These are phyloP conservation scores for Aphaenogaster ashmeadi DNA, from an alignment of 1,140 invertebrate genomes.

Conservation along the genomic window DNA sequence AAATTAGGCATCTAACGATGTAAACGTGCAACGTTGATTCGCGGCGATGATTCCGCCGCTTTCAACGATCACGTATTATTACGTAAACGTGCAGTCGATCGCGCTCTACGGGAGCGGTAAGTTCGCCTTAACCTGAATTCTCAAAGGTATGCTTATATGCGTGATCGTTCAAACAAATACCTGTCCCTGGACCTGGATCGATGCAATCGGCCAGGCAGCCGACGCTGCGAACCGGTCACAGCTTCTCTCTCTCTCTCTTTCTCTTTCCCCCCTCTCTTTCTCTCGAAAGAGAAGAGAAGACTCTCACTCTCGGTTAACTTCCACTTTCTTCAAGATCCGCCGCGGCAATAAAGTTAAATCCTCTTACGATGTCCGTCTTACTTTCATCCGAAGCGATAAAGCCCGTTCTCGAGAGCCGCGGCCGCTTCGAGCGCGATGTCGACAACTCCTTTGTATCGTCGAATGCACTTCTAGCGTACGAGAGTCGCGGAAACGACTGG, in stretches of 20 bases:
- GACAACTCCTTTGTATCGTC: conserved; percentile 29
- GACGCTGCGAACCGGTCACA: conserved; percentile 8
- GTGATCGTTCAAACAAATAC: conserved; percentile 15
- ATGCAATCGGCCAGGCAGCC: neutral
- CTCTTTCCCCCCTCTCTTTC: neutral
- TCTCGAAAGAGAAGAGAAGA: conserved; percentile 49
- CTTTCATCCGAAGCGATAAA: conserved; percentile 32
- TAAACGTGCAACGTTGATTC: conserved; percentile 23
- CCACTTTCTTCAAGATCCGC: conserved; percentile 80
- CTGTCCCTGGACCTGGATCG: conserved; percentile 15
- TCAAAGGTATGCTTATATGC: conserved; percentile 1
- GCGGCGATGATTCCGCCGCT: conserved; percentile 4
- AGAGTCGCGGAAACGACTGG: conserved; percentile 19
- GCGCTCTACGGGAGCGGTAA: neutral
- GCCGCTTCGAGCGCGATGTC: neutral
- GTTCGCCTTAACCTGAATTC: conserved; percentile 54
- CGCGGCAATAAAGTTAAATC: conserved; percentile 43
- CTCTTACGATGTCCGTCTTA: conserved; percentile 52
- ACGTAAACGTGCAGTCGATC: conserved; percentile 21
- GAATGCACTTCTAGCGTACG: conserved; percentile 19
- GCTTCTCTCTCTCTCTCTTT: neutral
- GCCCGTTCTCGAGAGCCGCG: conserved; percentile 13
- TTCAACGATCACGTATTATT: conserved; percentile 47
- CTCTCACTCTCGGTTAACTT: conserved; percentile 84
- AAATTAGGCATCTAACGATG: conserved; percentile 11